These are phyloP conservation scores for Busseola fusca DNA, from an alignment of 2,888 invertebrate species.

Conservation along the genomic window DNA sequence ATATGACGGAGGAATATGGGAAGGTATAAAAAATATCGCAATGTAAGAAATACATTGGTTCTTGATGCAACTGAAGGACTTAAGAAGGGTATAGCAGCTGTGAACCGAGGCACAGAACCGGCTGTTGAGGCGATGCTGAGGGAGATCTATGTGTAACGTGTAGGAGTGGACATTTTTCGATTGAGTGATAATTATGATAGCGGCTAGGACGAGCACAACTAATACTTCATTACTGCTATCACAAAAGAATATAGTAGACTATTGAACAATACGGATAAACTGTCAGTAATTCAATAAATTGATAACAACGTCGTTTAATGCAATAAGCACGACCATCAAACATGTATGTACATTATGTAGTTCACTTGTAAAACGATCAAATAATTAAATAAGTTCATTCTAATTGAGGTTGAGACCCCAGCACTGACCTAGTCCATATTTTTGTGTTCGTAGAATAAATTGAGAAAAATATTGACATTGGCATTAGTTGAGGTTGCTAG, in stretches of 20 bases:
- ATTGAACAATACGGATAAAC: not conserved
- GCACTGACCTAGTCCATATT: slow-evolving; percentile 8
- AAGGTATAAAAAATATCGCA: slow-evolving; percentile 82
- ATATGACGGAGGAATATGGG: slow-evolving; percentile 92
- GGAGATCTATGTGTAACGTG: too few species aligned
- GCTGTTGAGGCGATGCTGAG: too few species aligned
- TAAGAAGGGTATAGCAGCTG: not conserved
- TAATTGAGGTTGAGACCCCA: slow-evolving; percentile 9
- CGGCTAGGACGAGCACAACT: not conserved
- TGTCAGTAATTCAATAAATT: not conserved
- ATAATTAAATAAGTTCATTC: not conserved
- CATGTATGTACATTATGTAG: not conserved
- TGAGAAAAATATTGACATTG: slow-evolving; percentile 14
- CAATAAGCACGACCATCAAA: not conserved
- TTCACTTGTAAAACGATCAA: not conserved
- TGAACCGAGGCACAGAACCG: too few species aligned
- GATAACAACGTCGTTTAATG: not conserved
- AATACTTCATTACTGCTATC: not conserved
- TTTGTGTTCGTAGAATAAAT: not conserved
- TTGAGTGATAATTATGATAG: not conserved
- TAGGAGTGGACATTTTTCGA: not conserved
- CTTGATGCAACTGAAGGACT: too few species aligned
- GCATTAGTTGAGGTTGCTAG: not conserved
- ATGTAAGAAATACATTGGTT: not conserved
- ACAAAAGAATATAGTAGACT: not conserved